These are phyloP conservation scores for Paraescarpia echinospica DNA, from an alignment of 1,140 invertebrate genomes.

Conservation along the genomic window DNA sequence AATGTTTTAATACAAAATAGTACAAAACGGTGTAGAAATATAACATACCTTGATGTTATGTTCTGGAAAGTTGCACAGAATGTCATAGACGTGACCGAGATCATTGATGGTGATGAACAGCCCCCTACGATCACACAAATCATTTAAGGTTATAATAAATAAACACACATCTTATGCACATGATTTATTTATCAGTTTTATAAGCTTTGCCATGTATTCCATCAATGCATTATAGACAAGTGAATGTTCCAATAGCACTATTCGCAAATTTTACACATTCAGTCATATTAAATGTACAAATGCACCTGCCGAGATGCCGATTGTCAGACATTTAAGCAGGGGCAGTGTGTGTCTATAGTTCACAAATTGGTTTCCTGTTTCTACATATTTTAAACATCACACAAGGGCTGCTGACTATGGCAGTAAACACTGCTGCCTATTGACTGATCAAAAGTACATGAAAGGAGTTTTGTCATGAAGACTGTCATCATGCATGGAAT, in stretches of 20 bases:
- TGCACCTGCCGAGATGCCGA: too few species aligned
- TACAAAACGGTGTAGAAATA: not conserved
- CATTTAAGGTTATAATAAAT: not conserved
- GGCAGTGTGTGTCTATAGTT: too few species aligned
- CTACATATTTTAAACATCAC: too few species aligned
- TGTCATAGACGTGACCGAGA: constrained; percentile 84
- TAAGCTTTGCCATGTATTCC: not conserved
- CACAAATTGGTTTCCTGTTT: too few species aligned
- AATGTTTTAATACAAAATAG: not conserved
- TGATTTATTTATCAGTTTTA: not conserved
- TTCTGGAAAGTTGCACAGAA: constrained; percentile 77
- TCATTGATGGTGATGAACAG: constrained; percentile 94
- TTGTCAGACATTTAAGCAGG: too few species aligned
- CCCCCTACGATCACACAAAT: constrained; percentile 60
- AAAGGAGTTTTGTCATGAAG: too few species aligned
- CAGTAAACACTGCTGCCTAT: too few species aligned
- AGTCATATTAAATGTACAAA: too few species aligned
- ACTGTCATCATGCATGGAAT: too few species aligned
- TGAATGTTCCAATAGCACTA: not conserved
- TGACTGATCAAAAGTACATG: too few species aligned
- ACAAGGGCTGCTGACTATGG: too few species aligned
- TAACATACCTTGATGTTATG: constrained; percentile 27
- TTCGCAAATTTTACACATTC: not conserved
- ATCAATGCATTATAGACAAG: not conserved
- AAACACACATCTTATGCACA: not conserved